Conservation (phyloP, 1,140 invertebrate genomes). For the Aplysia californica region DNA sequence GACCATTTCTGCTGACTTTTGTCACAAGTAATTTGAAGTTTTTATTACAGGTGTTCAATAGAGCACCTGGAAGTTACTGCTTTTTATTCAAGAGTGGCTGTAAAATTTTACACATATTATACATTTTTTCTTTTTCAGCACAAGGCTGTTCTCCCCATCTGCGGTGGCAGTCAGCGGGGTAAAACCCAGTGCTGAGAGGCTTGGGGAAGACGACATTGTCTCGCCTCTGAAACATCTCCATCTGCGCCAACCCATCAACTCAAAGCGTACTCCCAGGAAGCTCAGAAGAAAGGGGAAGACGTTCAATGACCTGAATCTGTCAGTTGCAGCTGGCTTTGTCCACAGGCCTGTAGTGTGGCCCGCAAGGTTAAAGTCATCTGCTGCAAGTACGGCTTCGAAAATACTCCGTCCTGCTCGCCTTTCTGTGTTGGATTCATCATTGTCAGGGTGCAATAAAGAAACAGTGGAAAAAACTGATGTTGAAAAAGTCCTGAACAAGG, state of each 20-base stretch:
- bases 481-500: no score
- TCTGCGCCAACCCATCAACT: not conserved
- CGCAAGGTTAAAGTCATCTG: not conserved
- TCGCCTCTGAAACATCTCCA: not conserved
- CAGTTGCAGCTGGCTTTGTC: not conserved
- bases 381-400: not conserved
- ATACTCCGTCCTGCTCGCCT: not conserved
- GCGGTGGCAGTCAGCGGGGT: not conserved
- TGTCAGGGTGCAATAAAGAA: no score
- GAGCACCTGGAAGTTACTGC: no score
- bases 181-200: not conserved
- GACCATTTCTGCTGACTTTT: no score
- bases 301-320: slow-evolving; percentile 9
- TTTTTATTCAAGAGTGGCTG: no score
- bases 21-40: no score
- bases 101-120: no score
- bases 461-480: no score
- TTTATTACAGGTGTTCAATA: no score
- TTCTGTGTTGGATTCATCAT: no score
- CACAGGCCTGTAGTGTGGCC: slow-evolving; percentile 20
- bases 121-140: not conserved
- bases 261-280: not conserved
- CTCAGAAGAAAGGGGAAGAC: not conserved
- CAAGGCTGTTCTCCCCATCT: not conserved
- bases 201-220: not conserved